A percentile compares a stretch with the other conserved stretches of the same genome.
Evolutionary conservation across 2,888 invertebrate species (phyloP).

Genomic region (Oscheius sp.): DNA sequence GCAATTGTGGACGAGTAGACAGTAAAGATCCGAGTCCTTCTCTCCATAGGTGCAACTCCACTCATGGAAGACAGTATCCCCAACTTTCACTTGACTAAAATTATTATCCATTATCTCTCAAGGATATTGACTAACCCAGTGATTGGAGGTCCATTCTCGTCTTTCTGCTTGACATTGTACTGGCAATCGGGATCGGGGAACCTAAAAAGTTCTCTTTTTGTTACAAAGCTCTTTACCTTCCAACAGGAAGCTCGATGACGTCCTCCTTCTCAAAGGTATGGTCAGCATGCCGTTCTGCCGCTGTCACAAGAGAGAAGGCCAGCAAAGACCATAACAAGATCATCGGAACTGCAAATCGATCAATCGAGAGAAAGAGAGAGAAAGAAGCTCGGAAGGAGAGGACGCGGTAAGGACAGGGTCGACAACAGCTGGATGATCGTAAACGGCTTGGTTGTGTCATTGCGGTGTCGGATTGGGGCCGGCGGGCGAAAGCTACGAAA

Average conservation of each 20-base stretch:
- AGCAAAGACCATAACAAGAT: not conserved
- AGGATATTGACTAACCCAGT: slow-evolving; percentile 20
- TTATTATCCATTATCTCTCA: not conserved
- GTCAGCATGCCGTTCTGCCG: slow-evolving; percentile 21
- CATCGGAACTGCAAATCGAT: not conserved
- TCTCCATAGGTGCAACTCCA: slow-evolving; percentile 66
- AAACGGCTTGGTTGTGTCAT: slow-evolving; percentile 37
- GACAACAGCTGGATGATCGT: slow-evolving; percentile 31
- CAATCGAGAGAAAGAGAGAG: not conserved
- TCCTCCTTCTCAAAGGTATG: slow-evolving; percentile 48
- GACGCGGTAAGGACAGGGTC: slow-evolving; percentile 5
- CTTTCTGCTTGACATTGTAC: slow-evolving; percentile 61
- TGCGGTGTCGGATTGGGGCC: slow-evolving; percentile 32
- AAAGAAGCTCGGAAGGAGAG: not conserved
- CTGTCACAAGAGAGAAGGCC: not conserved
- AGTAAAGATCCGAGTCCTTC: slow-evolving; percentile 61
- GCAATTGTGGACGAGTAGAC: slow-evolving; percentile 72
- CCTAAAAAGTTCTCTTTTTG: slow-evolving; percentile 34
- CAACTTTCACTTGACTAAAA: slow-evolving; percentile 48
- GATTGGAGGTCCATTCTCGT: slow-evolving; percentile 30
- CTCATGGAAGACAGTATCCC: slow-evolving; percentile 51
- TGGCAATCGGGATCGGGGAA: slow-evolving; percentile 67
- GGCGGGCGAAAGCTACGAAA: slow-evolving; percentile 22
- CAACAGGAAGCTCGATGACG: slow-evolving; percentile 66
- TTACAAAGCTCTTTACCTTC: slow-evolving; percentile 47